These are phyloP conservation scores for Turdus rufiventris DNA, from an alignment of 2,113 vertebrate genomes.

Conservation along the genomic window DNA sequence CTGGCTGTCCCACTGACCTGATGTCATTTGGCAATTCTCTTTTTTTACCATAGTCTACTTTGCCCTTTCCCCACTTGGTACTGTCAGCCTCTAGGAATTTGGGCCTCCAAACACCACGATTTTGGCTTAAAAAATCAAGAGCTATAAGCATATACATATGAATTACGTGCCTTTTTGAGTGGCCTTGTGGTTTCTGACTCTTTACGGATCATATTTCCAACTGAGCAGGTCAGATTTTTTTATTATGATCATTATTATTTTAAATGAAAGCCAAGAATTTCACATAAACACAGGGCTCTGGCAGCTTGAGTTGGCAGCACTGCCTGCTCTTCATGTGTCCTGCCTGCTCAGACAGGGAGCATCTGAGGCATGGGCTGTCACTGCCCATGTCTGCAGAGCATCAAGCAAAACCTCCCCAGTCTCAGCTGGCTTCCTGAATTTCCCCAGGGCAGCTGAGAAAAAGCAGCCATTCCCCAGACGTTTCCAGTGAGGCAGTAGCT, in stretches of 20 bases:
- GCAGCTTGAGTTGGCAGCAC: not conserved
- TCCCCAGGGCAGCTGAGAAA: not conserved
- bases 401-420: not conserved
- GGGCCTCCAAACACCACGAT: conserved; percentile 4
- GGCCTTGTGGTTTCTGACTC: conserved; percentile 38
- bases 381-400: not conserved
- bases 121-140: conserved; percentile 36
- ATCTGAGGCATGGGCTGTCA: not conserved
- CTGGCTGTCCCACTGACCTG: conserved; percentile 7
- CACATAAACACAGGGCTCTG: conserved; percentile 27
- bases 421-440: not conserved
- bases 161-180: conserved; percentile 30
- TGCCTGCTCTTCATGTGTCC: not conserved
- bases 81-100: conserved; percentile 25
- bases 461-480: not conserved
- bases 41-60: not conserved
- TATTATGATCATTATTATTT: conserved; percentile 48
- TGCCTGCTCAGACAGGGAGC: not conserved
- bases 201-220: not conserved
- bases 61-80: conserved; percentile 11
- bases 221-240: conserved; percentile 21
- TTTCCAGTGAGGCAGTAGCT: not conserved
- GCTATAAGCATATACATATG: not conserved
- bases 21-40: not conserved
- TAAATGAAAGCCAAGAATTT: conserved; percentile 47